Conservation (phyloP, 2,113 vertebrate genomes). For the Phrynocephalus versicolor region DNA sequence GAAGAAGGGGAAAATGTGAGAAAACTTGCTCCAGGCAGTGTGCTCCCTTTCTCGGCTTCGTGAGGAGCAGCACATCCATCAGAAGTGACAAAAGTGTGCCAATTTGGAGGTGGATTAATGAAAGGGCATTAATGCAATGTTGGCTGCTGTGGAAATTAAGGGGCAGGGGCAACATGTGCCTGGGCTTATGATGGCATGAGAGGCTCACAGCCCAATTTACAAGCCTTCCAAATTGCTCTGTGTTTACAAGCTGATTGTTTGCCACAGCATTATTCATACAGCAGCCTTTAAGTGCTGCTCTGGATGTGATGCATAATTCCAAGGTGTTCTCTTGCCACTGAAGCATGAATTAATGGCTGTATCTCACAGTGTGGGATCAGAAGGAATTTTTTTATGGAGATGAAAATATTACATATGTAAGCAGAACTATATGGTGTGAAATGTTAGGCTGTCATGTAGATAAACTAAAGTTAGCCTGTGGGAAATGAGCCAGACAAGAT, state of each 20-base stretch:
- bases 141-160: slow-evolving; percentile 68
- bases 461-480: neutral
- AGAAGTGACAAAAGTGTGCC: slow-evolving; percentile 44
- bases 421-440: slow-evolving; percentile 9
- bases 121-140: slow-evolving; percentile 60
- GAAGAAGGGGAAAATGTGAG: neutral
- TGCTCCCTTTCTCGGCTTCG: slow-evolving; percentile 24
- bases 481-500: neutral
- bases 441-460: neutral
- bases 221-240: slow-evolving; percentile 64
- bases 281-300: slow-evolving; percentile 56
- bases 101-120: slow-evolving; percentile 61
- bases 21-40: slow-evolving; percentile 18
- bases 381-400: slow-evolving; percentile 26
- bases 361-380: slow-evolving; percentile 7
- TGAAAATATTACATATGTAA: slow-evolving; percentile 25
- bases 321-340: neutral
- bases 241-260: slow-evolving; percentile 67
- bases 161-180: slow-evolving; percentile 62
- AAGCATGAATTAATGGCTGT: slow-evolving; percentile 31
- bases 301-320: slow-evolving; percentile 54
- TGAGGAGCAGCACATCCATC: slow-evolving; percentile 42
- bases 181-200: slow-evolving; percentile 59
- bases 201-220: slow-evolving; percentile 68
- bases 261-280: slow-evolving; percentile 65